Base-by-base conservation (phyloP, 2,888 invertebrate genomes). In the Dasypolia templi region DNA sequence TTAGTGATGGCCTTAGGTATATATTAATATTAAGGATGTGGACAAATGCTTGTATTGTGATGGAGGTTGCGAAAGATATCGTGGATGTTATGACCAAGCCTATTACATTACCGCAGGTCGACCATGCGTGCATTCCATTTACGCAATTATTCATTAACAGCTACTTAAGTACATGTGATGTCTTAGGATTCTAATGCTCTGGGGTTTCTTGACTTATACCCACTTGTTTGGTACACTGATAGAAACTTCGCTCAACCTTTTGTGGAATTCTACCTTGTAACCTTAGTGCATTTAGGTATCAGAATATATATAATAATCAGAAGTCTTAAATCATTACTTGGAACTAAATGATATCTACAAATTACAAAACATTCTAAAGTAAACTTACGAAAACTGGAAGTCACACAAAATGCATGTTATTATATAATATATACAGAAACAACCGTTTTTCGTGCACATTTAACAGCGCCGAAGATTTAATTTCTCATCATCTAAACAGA, bases 41-140 rank as follows among this genome's bases (percentile, higher is more conserved):
- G 76, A 80, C 80, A 81, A 85, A 85, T 79, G 64, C 65, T 72
- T 80, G 74, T 65, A 75, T 71, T 81, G 74, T 66, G 79, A 81
- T 85, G 79, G 76, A 72, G 70, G 81, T 90, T 89, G 84, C 87
- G 81, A 85, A 86, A 86, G 63, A 29, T 53, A 76, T 69, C 69
- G 68, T 77, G 77, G 79, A 79, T 82, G 77, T 76, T 79, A 81
- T 84, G 77, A 61, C 77, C 78, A 67, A 69, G 77, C 75, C 85
- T 84, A 82, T 87, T 85, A 84, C 73, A 81, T 83, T 86, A 77
- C 71, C 58, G 68, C 44, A 63, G 80, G 67, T 75, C 84, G 76
- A 64, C 86, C 84, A 86, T 82, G 88, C 89, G 84, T 85, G 84
- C 75, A 87, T 63, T 81, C 82, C 76, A 79, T 73, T 85, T 88